phyloP scores from a whole-genome alignment of 2,113 vertebrate species.

The Eurypyga helias region DNA sequence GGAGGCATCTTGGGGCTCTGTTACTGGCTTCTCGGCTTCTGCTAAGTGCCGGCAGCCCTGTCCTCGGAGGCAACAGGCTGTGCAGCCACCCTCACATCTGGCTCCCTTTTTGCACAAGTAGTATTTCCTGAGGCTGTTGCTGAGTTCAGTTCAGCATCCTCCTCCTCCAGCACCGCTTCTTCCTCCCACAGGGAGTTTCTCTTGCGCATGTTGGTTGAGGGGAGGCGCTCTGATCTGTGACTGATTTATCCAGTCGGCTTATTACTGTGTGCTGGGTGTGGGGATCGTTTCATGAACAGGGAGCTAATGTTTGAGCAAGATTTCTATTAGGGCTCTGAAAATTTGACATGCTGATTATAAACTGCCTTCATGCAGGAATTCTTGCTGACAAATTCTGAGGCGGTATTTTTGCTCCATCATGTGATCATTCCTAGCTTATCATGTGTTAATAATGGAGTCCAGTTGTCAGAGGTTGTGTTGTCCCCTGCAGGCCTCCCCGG shows the following conservation, averaged over 20 bases:
- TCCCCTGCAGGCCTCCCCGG: not conserved
- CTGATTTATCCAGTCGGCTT: not conserved
- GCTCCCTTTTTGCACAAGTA: not conserved
- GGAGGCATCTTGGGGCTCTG: not conserved
- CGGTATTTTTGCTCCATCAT: not conserved
- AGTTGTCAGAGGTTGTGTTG: conserved; percentile 2
- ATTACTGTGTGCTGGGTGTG: not conserved
- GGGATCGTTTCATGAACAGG: not conserved
- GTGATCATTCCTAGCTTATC: not conserved
- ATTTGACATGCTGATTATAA: not conserved
- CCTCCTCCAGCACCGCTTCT: not conserved
- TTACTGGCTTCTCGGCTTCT: not conserved
- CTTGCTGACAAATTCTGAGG: not conserved
- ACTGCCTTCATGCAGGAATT: not conserved
- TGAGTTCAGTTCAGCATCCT: not conserved
- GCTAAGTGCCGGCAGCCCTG: not conserved
- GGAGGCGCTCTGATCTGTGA: not conserved
- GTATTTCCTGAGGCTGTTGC: not conserved
- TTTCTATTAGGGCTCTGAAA: not conserved
- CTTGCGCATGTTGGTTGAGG: fast-evolving
- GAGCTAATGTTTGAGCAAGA: not conserved
- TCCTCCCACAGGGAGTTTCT: not conserved
- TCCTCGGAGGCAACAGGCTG: not conserved
- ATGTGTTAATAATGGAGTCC: conserved; percentile 2
- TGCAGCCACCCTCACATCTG: not conserved